Base-by-base conservation (phyloP, 2,797 vertebrate species). In the Alcedo atthis region DNA sequence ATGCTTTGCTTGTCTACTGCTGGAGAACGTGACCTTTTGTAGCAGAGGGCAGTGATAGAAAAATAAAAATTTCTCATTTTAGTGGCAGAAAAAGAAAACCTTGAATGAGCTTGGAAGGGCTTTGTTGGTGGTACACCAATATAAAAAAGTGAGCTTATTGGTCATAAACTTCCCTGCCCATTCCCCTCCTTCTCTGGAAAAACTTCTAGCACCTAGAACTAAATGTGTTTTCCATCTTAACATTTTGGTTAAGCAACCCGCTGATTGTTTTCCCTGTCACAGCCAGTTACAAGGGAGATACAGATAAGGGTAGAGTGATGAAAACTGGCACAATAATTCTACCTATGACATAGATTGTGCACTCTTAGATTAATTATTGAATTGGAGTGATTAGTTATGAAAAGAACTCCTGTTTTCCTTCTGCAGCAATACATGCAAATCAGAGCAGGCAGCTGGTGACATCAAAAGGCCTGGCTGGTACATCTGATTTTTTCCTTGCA, bases 361-460 rank as follows among this genome's bases (percentile, higher is more conserved):
- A 33, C 59, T 55, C 66, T 53, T 6, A 57, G 63, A 81, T 96
- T 92, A 93, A 93, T 96, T 96, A 84, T 33, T 69, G 46, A 90
- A 87, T 91, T 93, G 74, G 48, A 77, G 67, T 76, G 83, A 94
- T 80, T 91, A 85, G 71, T 67, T 85, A 68, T 80, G 70, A 91
- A 87, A 32, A 84, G 61, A 86, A 74, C 70, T 93, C 80, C 93
- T 96, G 93, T 76, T 93, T 81, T 92, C 48, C 67, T 82, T 96
- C 92, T 62, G 71, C 71, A 86, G 74, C 73, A 77, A 58, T 64
- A 76, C 42, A 54, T 82, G 90, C 83, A 90, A 92, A 95, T 90
- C 12, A 0, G 48, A 92, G 64, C 26, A 90, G 92, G 92, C 91
- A 95, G 85, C 71, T 92, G 85, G 57, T 80, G 78, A 96, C 90